Evolutionary conservation across 1,140 invertebrate species (phyloP), one percentile per base, ranked within the genome.

Genomic region (Trichomalopsis sarcophagae): DNA sequence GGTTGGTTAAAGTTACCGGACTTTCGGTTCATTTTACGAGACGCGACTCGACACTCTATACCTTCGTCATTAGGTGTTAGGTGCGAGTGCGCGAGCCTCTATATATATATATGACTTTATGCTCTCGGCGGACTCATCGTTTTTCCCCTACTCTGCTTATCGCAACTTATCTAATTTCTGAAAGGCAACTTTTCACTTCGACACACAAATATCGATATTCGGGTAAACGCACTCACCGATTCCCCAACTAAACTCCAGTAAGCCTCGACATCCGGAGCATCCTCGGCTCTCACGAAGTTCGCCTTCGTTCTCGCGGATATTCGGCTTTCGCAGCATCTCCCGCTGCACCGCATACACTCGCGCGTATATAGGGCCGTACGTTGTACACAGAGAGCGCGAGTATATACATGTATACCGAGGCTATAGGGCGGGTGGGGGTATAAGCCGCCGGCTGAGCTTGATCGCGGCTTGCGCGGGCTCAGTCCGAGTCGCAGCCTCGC

Each of bases 401-500:
- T 71, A 71, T 71, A 71, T 62, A 14, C 27, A 66, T n/a, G 14
- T 55, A 17, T 23, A 27, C 33, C 33, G 66, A 11, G 14, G 9
- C 7, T 13, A 71, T 27, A n/a, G 21, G 11, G 40, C 44, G 50
- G 50, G 47, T 23, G 68, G 47, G 68, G 68, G 44, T 74, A 44
- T 44, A 62, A 74, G 73, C 55, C 66, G 68, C 81, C 33, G 84
- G 84, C 84, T 84, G 75, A 88, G 85, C 40, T 84, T 73, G 78
- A 66, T 77, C 86, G 74, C 84, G 36, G 44, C 40, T 36, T 27
- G 66, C 68, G 40, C 73, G 81, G 50, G 50, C 76, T 86, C 88
- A 89, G 89, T 90, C 79, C 71, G 89, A 87, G 83, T 87, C 86
- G 88, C 85, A 88, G 86, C 84, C 86, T 85, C 87, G 79, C 55